phyloP scores from a whole-genome alignment of 2,113 vertebrate species.

The Microcebus murinus region DNA sequence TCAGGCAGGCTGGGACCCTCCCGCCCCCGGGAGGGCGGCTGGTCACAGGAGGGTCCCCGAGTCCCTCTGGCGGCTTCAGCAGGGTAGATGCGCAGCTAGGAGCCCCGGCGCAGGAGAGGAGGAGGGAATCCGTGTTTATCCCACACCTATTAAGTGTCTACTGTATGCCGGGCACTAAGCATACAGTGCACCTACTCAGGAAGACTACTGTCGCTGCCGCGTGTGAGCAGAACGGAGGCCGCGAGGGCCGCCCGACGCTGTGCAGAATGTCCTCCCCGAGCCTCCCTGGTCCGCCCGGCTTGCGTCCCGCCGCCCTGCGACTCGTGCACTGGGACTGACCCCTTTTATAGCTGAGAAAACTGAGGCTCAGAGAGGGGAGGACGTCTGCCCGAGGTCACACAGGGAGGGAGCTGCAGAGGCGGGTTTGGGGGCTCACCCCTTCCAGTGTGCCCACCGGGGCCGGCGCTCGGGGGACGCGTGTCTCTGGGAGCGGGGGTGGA shows the following conservation, averaged over 20 bases:
- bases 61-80: rapidly evolving
- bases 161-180: too few species aligned
- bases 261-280: neutral
- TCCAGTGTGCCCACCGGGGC: neutral
- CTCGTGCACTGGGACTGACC: rapidly evolving
- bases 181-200: neutral
- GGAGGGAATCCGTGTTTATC: neutral
- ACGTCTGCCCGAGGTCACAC: neutral
- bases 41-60: neutral
- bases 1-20: too few species aligned
- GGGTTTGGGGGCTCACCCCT: neutral
- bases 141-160: neutral
- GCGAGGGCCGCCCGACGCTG: rapidly evolving
- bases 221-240: rapidly evolving
- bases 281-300: neutral
- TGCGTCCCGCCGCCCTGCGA: rapidly evolving
- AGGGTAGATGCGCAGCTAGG: neutral
- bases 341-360: neutral
- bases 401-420: neutral
- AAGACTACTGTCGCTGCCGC: rapidly evolving
- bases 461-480: too few species aligned
- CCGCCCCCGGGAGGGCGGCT: neutral
- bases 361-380: neutral
- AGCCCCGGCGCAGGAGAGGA: neutral
- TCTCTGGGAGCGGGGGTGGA: too few species aligned